A percentile compares a stretch with the other conserved stretches of the same genome.
phyloP scores from a whole-genome alignment of 2,888 invertebrate genomes.

The Acrobasis consociella region DNA sequence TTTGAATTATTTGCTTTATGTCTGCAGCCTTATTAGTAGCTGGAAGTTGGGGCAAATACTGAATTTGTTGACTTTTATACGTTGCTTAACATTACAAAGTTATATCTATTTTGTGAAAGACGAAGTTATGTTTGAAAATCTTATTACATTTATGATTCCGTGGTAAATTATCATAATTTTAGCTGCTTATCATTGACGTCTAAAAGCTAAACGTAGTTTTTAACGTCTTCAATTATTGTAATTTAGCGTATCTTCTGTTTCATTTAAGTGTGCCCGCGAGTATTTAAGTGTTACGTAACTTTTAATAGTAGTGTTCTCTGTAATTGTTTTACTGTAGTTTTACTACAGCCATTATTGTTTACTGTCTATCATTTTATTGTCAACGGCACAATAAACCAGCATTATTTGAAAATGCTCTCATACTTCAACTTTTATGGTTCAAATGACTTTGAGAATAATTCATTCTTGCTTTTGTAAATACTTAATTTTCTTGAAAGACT shows the following conservation, averaged over 20 bases:
- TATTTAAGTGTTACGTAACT: neutral
- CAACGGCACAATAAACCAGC: neutral
- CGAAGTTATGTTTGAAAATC: too few species aligned
- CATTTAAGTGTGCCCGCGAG: neutral
- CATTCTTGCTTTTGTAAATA: neutral
- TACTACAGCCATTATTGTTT: constrained; percentile 1
- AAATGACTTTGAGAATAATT: neutral
- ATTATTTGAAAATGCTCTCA: constrained; percentile 2
- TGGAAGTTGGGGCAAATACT: constrained; percentile 4
- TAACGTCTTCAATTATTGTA: too few species aligned
- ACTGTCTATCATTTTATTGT: constrained; percentile 2
- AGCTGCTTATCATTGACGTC: too few species aligned
- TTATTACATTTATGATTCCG: too few species aligned
- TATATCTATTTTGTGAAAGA: too few species aligned
- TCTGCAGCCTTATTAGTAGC: constrained; percentile 22
- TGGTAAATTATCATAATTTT: too few species aligned
- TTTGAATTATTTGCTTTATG: neutral
- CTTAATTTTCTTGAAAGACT: neutral
- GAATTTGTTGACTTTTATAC: neutral
- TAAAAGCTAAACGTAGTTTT: too few species aligned
- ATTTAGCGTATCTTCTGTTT: neutral
- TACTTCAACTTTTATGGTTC: neutral
- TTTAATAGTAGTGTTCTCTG: neutral
- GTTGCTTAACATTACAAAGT: too few species aligned
- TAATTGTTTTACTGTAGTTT: constrained; percentile 1